Evolutionary conservation across 2,888 invertebrate genomes (phyloP).

Genomic region (Plutella xylostella): DNA sequence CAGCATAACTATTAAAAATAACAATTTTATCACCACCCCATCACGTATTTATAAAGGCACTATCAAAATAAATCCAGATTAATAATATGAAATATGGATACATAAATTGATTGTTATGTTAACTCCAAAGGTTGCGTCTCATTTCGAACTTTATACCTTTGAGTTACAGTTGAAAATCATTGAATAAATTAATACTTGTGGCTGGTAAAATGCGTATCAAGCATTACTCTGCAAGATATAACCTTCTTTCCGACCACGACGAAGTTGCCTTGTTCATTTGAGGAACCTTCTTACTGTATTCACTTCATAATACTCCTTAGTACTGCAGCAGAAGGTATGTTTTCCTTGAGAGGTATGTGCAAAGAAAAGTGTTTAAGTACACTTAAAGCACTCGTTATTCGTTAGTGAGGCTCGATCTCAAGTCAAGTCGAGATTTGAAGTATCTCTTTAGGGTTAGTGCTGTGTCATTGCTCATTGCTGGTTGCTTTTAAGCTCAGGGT

Average conservation of each 20-base stretch:
- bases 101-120: conserved; percentile 7
- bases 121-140: background rate
- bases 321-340: no score
- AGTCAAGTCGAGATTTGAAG: conserved; percentile 60
- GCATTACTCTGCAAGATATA: no score
- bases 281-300: no score
- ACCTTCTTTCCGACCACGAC: conserved; percentile 1
- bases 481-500: no score
- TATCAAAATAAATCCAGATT: conserved; percentile 7
- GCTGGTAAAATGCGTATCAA: no score
- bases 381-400: conserved; percentile 26
- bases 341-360: no score
- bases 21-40: no score
- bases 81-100: conserved; percentile 3
- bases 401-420: conserved; percentile 45
- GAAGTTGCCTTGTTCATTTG: no score
- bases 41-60: background rate
- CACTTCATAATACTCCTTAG: no score
- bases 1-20: no score
- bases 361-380: conserved; percentile 1
- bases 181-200: no score
- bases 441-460: conserved; percentile 60
- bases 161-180: conserved; percentile 1
- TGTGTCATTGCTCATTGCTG: conserved; percentile 49
- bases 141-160: no score